phyloP scores from a whole-genome alignment of 2,113 vertebrate species.

The Orycteropus afer region DNA sequence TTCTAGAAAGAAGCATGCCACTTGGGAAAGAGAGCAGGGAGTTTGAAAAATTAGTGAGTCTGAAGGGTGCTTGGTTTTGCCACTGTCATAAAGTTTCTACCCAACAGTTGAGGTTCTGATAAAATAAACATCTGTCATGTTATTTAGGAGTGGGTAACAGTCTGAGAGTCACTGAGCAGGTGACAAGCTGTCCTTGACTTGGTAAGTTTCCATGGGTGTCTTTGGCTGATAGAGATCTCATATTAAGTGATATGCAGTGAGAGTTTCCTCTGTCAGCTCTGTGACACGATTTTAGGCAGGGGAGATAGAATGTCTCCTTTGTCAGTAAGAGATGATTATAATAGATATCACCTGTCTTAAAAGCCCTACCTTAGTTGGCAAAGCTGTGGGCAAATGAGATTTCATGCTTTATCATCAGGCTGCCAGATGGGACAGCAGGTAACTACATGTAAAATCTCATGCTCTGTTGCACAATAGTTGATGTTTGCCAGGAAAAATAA shows the following conservation, averaged over 20 bases:
- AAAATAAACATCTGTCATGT: slow-evolving; percentile 73
- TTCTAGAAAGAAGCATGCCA: neutral
- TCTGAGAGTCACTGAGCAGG: slow-evolving; percentile 64
- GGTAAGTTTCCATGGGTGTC: slow-evolving; percentile 67
- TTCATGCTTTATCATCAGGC: slow-evolving; percentile 34
- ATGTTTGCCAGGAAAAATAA: slow-evolving; percentile 43
- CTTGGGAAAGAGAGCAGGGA: neutral
- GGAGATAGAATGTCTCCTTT: slow-evolving; percentile 33
- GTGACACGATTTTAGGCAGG: slow-evolving; percentile 60
- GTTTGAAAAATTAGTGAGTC: neutral
- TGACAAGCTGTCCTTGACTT: slow-evolving; percentile 68
- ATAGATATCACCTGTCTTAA: slow-evolving; percentile 22
- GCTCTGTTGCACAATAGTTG: slow-evolving; percentile 52
- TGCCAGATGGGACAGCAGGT: slow-evolving; percentile 60
- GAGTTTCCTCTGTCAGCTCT: slow-evolving; percentile 69
- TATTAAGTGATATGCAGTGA: slow-evolving; percentile 67
- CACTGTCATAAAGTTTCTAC: slow-evolving; percentile 48
- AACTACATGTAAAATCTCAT: slow-evolving; percentile 54
- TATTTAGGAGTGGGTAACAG: slow-evolving; percentile 74
- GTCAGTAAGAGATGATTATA: slow-evolving; percentile 64
- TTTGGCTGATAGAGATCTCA: slow-evolving; percentile 49
- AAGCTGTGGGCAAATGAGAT: slow-evolving; percentile 60
- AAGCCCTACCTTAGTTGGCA: slow-evolving; percentile 39
- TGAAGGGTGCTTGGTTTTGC: neutral
- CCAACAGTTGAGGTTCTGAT: slow-evolving; percentile 64